These are phyloP conservation scores for Rhorus exstirpatorius DNA, from an alignment of 2,888 invertebrate species.

Conservation along the genomic window DNA sequence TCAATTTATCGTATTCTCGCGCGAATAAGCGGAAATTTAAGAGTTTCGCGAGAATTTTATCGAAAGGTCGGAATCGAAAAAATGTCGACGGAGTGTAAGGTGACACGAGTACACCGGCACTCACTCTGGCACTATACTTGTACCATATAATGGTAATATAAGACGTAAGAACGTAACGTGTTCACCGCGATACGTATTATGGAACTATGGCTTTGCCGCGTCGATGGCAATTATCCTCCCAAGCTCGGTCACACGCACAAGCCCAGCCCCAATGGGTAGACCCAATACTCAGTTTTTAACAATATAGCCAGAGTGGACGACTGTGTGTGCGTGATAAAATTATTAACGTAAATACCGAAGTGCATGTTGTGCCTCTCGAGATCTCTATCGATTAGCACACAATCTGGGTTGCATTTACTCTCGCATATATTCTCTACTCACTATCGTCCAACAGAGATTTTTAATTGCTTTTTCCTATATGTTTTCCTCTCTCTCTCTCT, in stretches of 20 bases:
- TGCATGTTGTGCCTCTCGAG: conserved; percentile 77
- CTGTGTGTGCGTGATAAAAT: conserved; percentile 78
- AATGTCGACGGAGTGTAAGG: conserved; percentile 58
- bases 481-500: conserved; percentile 33
- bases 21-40: conserved; percentile 27
- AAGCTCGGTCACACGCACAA: conserved; percentile 62
- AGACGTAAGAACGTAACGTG: conserved; percentile 49
- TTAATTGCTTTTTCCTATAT: conserved; percentile 77
- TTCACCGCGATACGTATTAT: conserved; percentile 53
- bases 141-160: conserved; percentile 11
- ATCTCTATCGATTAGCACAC: conserved; percentile 74
- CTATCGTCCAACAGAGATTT: conserved; percentile 78
- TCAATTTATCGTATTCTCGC: neutral
- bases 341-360: conserved; percentile 81
- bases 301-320: neutral
- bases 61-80: conserved; percentile 50
- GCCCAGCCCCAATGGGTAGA: neutral
- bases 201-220: conserved; percentile 60
- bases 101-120: conserved; percentile 66
- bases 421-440: conserved; percentile 48
- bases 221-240: conserved; percentile 71
- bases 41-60: conserved; percentile 55
- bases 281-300: neutral
- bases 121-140: conserved; percentile 33
- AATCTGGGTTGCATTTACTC: conserved; percentile 73